Conservation (phyloP, 1,140 invertebrate species). For the Solen grandis region DNA sequence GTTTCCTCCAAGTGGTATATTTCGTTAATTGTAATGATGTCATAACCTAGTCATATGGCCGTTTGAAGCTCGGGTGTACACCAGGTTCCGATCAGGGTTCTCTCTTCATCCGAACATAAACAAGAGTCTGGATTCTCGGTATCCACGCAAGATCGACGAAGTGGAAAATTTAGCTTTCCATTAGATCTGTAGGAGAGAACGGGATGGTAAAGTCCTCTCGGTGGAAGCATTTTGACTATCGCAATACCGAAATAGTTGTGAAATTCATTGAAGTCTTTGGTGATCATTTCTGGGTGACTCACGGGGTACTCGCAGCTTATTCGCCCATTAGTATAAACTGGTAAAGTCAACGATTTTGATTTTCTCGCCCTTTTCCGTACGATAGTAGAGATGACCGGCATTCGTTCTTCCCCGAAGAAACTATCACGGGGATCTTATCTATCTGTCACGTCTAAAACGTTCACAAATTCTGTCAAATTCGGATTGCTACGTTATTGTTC, state of each 20-base stretch:
- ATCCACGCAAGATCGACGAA: conserved; percentile 15
- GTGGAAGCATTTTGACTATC: conserved; percentile 24
- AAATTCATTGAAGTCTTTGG: conserved; percentile 23
- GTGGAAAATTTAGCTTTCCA: conserved; percentile 42
- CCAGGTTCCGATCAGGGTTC: conserved; percentile 71
- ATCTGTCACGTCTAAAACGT: conserved; percentile 7
- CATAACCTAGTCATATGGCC: conserved; percentile 63
- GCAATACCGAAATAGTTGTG: conserved; percentile 31
- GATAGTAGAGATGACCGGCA: too few relatives aligned
- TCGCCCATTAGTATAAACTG: background rate
- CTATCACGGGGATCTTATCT: conserved; percentile 25
- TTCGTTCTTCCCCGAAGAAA: conserved; percentile 37
- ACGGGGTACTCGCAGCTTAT: too few relatives aligned
- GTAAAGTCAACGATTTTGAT: too few relatives aligned
- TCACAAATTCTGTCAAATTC: background rate
- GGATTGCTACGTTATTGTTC: background rate
- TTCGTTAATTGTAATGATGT: background rate
- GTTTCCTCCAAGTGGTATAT: conserved; percentile 14
- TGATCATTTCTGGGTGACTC: too few relatives aligned
- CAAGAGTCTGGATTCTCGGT: conserved; percentile 10
- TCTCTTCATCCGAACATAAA: conserved; percentile 45
- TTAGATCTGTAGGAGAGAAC: conserved; percentile 41
- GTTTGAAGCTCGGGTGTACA: conserved; percentile 77
- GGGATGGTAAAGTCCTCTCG: conserved; percentile 27
- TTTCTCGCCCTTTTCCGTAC: too few relatives aligned